Evolutionary conservation across 2,797 vertebrate species (phyloP), one percentile per base, ranked within the genome.

Genomic region (Leptodactylus fallax): DNA sequence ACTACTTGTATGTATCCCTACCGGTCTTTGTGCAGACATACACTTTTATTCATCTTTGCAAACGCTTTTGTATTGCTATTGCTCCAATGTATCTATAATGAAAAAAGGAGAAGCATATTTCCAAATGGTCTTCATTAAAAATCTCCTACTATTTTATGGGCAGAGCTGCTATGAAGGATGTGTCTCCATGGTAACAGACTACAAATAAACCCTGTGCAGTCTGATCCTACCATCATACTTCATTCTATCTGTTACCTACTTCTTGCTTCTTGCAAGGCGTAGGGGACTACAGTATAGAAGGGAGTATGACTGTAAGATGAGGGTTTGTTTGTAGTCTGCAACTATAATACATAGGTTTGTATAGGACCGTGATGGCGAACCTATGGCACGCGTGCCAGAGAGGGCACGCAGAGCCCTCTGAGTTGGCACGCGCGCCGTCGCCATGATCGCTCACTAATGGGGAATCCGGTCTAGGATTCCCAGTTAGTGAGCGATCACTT

Each of bases 1-100:
- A 49, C 71, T 49, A 74, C n/a, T n/a, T n/a, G n/a, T n/a, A 36
- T 74, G 71, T 74, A 74, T 74, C 71, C 21, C 71, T 72, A 47
- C 69, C 49, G 71, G 49, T 74, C 71, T 74, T 49, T 74, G 71
- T 17, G 71, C 3, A 9, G 8, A 72, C 45, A 19, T 47, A 45
- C 23, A 72, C 16, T 10, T 19, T 14, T 71, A 8, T 72, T 16
- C 69, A 72, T 6, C 36, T 47, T 49, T 71, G 25, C 5, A 45
- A 17, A 6, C 6, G 36, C n/a, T 71, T 72, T 47, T 72, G 36
- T 1, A 47, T 47, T 21, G 8, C 36, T 72, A 36, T n/a, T n/a
- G n/a, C n/a, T n/a, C 16, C 27, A 19, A 47, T 17, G 67, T 8
- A 7, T 6, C 65, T 58, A n/a, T n/a, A 63, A 63, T 25, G n/a